Conservation (phyloP, 1,140 invertebrate species). For the Stenopsyche tienmushanensis region DNA sequence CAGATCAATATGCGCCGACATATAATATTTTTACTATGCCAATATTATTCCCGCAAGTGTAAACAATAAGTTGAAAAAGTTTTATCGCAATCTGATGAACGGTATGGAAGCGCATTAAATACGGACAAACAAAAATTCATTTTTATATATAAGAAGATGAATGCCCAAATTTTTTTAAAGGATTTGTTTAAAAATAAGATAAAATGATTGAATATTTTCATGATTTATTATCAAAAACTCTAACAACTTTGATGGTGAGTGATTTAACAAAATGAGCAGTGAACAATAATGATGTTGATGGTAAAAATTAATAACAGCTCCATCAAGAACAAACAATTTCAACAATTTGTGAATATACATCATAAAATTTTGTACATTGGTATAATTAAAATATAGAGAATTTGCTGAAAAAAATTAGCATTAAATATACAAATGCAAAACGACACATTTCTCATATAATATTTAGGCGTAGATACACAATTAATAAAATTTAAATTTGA, state of each 20-base stretch:
- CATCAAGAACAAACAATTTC: conserved; percentile 33
- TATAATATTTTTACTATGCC: too few species aligned
- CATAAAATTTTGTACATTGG: neutral
- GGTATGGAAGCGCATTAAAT: too few species aligned
- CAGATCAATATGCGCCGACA: too few species aligned
- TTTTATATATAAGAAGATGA: too few species aligned
- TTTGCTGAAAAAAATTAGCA: neutral
- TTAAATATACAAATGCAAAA: neutral
- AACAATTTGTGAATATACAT: conserved; percentile 28
- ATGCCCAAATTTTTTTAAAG: too few species aligned
- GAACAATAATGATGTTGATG: conserved; percentile 16
- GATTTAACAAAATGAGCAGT: conserved; percentile 35
- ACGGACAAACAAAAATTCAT: too few species aligned
- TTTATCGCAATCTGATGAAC: too few species aligned
- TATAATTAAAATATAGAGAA: neutral
- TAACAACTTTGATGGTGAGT: conserved; percentile 41
- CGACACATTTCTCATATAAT: neutral
- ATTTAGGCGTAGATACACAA: neutral
- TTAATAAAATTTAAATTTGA: neutral
- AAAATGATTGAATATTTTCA: neutral
- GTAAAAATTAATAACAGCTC: conserved; percentile 16
- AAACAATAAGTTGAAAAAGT: too few species aligned
- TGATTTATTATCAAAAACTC: conserved; percentile 39
- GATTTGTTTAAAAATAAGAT: conserved; percentile 6
- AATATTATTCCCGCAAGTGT: too few species aligned